These are phyloP conservation scores for Pteruthius melanotis DNA, from an alignment of 2,113 vertebrate species.

Conservation along the genomic window DNA sequence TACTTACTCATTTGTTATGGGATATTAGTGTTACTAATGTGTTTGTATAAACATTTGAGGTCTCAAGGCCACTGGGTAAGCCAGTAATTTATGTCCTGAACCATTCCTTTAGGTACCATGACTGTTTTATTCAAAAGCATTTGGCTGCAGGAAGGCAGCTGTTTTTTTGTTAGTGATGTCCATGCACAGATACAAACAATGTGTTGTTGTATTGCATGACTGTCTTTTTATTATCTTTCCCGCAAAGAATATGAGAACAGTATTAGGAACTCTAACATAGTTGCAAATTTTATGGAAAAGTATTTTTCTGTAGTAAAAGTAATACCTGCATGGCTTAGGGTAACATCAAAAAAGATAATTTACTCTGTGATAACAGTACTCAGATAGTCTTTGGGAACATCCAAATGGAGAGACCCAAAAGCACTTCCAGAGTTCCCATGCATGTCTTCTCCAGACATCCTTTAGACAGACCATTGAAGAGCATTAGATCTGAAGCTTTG, in stretches of 20 bases:
- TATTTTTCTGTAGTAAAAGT: not conserved
- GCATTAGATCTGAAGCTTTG: not conserved
- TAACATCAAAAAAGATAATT: not conserved
- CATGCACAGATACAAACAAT: not conserved
- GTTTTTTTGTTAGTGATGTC: conserved; percentile 8
- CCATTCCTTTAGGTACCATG: conserved; percentile 29
- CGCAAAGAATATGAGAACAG: not conserved
- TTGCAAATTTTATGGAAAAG: not conserved
- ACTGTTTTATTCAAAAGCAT: conserved; percentile 22
- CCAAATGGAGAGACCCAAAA: not conserved
- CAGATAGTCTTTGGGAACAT: not conserved
- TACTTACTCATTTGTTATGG: not conserved
- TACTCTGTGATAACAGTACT: not conserved
- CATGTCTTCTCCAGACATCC: not conserved
- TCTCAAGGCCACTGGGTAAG: not conserved
- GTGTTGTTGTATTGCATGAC: not conserved
- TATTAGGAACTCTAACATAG: not conserved
- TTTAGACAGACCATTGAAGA: not conserved
- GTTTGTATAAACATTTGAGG: not conserved
- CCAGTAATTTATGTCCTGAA: conserved; percentile 12
- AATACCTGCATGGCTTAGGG: not conserved
- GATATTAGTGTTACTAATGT: not conserved
- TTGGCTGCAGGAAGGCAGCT: conserved; percentile 1
- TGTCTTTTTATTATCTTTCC: not conserved
- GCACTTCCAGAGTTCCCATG: rapidly evolving